Evolutionary conservation across 2,888 invertebrate species (phyloP), one percentile per base, ranked within the genome.

Genomic region (Tholera decimalis): DNA sequence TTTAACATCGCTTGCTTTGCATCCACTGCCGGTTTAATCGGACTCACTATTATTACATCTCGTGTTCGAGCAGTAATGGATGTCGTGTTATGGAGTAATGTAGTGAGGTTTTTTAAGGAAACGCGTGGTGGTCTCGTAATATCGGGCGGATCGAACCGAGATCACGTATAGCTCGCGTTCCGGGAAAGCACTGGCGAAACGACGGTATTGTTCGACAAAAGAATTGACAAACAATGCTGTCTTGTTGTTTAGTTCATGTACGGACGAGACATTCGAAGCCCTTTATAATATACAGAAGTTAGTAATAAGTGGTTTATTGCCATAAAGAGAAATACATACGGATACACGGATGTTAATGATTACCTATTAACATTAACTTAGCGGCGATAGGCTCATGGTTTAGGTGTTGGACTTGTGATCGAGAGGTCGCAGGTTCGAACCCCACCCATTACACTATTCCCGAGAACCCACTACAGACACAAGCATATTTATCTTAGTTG

Each of bases 131-230:
- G 75, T 80, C 69, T 67, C 71, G 73, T 79, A 79, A 78, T 85
- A 80, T 77, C 76, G 72, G 86, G 78, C 80, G 84, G 77, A 84
- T 88, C 83, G 86, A 87, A 83, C 82, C 62, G 73, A 73, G 72
- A 83, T 88, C 88, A 88, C 89, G 88, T 89, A 88, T 82, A 59
- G 77, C 79, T 79, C 77, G 85, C 87, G 85, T 89, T 87, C 83
- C 55, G 80, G 83, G 86, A 87, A 85, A 85, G 81, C 83, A 75
- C 76, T 84, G 76, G 85, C 87, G 80, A 87, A 85, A 83, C 84
- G 75, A 47, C 60, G 61, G 61, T 71, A 82, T 82, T 80, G 74
- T 80, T 82, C 77, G 61, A 83, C 76, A 80, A 80, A 83, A 72
- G 77, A 72, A 72, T 76, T 76, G 76, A 83, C 69, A 68, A 75